phyloP scores from a whole-genome alignment of 2,888 invertebrate genomes.

The Macaria notata region DNA sequence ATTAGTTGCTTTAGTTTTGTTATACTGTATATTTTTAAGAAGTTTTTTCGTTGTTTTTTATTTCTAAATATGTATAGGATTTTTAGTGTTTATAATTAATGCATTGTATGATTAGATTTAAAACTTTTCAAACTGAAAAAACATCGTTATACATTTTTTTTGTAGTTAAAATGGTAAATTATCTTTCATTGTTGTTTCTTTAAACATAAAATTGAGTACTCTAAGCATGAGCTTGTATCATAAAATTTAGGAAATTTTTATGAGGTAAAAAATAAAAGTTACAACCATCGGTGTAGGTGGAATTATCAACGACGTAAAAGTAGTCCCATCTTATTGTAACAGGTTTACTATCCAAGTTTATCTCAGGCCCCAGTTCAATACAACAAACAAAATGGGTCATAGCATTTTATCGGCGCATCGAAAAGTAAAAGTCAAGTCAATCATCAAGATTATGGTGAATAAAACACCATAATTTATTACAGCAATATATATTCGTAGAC shows the following conservation, averaged over 20 bases:
- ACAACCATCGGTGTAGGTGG: background rate
- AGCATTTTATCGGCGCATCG: conserved; percentile 31
- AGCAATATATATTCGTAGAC: conserved; percentile 34
- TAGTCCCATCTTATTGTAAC: conserved; percentile 21
- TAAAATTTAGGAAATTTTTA: background rate
- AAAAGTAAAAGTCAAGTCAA: conserved; percentile 47
- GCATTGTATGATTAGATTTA: too few species aligned
- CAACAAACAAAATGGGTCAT: conserved; percentile 38
- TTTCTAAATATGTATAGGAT: too few species aligned
- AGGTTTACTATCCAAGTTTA: conserved; percentile 36
- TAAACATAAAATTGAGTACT: too few species aligned
- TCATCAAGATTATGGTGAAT: conserved; percentile 27
- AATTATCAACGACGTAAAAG: conserved; percentile 15
- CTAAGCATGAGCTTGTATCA: too few species aligned
- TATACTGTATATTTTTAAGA: too few species aligned
- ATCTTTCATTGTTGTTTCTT: too few species aligned
- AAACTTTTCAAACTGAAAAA: too few species aligned
- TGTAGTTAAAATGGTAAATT: too few species aligned
- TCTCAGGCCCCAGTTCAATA: conserved; percentile 12
- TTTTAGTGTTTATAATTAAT: too few species aligned
- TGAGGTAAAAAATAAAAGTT: background rate
- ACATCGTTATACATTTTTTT: too few species aligned
- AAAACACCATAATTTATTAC: conserved; percentile 48
- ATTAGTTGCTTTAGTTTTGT: too few species aligned
- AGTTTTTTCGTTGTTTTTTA: too few species aligned